These are phyloP conservation scores for Porites lobata DNA, from an alignment of 92 coral and sea anemone species.

Conservation along the genomic window DNA sequence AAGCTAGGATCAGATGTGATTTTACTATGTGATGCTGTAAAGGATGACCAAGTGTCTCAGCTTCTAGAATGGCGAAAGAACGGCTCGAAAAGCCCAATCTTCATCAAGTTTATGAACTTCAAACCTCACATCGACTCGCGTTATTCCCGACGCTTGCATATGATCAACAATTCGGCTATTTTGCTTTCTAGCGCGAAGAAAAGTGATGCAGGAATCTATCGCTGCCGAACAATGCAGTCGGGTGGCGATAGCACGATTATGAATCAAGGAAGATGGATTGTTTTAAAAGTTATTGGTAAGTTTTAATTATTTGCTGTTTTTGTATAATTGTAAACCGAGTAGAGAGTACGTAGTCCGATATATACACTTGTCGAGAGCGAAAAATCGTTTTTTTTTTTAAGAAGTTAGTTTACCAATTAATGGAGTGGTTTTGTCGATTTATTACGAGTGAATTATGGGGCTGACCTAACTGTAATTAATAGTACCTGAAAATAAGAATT, in stretches of 20 bases:
- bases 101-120: constrained; percentile 87
- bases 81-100: constrained; percentile 80
- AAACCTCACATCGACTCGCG: constrained; percentile 81
- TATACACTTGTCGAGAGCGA: no score
- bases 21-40: constrained; percentile 67
- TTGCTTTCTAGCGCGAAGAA: constrained; percentile 76
- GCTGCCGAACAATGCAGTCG: constrained; percentile 80
- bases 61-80: constrained; percentile 90
- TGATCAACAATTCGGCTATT: constrained; percentile 81
- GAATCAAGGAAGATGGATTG: constrained; percentile 82
- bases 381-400: background rate
- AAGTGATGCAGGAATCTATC: constrained; percentile 88
- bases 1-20: constrained; percentile 86
- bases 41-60: constrained; percentile 39
- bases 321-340: background rate
- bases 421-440: background rate
- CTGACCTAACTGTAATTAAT: background rate
- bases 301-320: background rate
- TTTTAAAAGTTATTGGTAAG: constrained; percentile 86
- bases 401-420: constrained; percentile 10
- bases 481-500: constrained; percentile 4
- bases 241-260: constrained; percentile 66
- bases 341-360: background rate
- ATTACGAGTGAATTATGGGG: constrained; percentile 2
- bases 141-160: constrained; percentile 84